Conservation (phyloP, 2,888 invertebrate genomes). For the Parthenolecanium corni region DNA sequence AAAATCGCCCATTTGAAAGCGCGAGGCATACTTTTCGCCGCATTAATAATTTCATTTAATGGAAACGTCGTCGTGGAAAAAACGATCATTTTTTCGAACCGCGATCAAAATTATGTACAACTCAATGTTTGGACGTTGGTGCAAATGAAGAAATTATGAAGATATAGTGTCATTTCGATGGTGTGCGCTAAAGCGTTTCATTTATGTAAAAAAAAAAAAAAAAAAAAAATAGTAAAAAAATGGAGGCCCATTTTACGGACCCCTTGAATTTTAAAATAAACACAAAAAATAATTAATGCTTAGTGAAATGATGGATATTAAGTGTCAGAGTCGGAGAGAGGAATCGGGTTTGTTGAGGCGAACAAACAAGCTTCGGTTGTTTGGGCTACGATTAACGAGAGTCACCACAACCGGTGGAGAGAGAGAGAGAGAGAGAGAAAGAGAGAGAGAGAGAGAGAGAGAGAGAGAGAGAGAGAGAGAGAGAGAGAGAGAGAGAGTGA, state of each 20-base stretch:
- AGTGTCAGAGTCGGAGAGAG: conserved; percentile 23
- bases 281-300: conserved; percentile 26
- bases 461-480: neutral
- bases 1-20: too few relatives aligned
- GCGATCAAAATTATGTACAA: too few relatives aligned
- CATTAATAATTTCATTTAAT: too few relatives aligned
- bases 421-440: neutral
- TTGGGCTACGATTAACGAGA: conserved; percentile 9
- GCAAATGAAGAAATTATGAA: too few relatives aligned
- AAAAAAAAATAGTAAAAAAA: too few relatives aligned
- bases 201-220: too few relatives aligned
- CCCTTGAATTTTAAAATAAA: conserved; percentile 24
- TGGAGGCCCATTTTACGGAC: conserved; percentile 2
- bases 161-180: too few relatives aligned
- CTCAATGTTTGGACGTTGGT: too few relatives aligned
- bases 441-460: neutral
- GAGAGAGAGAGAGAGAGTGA: neutral
- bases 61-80: too few relatives aligned
- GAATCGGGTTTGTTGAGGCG: conserved; percentile 28
- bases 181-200: too few relatives aligned
- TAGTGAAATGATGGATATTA: conserved; percentile 27
- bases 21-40: too few relatives aligned
- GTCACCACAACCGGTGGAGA: neutral
- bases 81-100: too few relatives aligned
- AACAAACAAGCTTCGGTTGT: conserved; percentile 25